Evolutionary conservation across 2,888 invertebrate genomes (phyloP).

Genomic region (Geophilus truncorum): DNA sequence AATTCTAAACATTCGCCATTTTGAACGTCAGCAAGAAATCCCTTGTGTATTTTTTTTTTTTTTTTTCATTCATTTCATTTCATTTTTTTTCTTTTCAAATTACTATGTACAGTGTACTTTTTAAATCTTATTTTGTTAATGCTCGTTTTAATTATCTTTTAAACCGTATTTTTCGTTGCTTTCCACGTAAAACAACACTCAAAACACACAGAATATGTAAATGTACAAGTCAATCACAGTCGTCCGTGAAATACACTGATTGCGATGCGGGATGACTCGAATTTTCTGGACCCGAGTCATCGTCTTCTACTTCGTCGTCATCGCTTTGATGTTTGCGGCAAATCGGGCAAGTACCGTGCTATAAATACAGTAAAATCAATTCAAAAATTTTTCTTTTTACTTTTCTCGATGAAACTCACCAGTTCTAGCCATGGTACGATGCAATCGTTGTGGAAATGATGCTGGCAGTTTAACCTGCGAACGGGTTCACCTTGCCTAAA

Average conservation of each 20-base stretch:
- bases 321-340: constrained; percentile 72
- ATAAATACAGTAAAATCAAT: constrained; percentile 39
- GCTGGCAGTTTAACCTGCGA: constrained; percentile 74
- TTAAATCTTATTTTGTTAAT: background rate
- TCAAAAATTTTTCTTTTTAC: background rate
- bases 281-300: background rate
- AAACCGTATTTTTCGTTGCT: background rate
- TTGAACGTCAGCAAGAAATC: background rate
- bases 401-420: constrained; percentile 50
- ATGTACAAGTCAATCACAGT: constrained; percentile 31
- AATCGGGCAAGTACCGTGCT: constrained; percentile 92
- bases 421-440: constrained; percentile 93
- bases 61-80: too few species aligned
- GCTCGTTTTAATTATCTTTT: background rate
- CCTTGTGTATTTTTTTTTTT: too few species aligned
- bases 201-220: background rate
- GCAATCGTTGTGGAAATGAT: constrained; percentile 86
- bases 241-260: constrained; percentile 32
- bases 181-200: background rate
- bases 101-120: background rate
- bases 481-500: constrained; percentile 69
- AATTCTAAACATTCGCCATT: background rate
- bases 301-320: constrained; percentile 50
- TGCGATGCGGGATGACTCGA: background rate
- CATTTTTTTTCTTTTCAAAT: too few species aligned